phyloP scores from a whole-genome alignment of 2,113 vertebrate species.

The Marcusenius ussheri region DNA sequence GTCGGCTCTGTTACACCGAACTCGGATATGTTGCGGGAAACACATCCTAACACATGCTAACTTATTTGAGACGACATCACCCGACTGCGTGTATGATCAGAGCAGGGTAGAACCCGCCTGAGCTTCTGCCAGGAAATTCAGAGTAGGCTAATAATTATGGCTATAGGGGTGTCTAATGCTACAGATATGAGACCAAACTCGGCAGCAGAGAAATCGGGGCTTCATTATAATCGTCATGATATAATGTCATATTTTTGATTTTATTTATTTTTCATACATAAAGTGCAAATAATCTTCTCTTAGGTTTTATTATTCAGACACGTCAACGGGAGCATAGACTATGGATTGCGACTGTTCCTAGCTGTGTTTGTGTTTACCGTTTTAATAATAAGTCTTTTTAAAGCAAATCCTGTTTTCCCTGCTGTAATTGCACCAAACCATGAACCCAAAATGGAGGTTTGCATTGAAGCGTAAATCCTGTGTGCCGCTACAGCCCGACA shows the following conservation, averaged over 20 bases:
- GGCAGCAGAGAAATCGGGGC: neutral
- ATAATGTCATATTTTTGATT: neutral
- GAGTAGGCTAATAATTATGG: neutral
- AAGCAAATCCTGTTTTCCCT: neutral
- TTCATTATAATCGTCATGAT: neutral
- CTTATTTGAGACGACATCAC: neutral
- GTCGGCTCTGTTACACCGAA: neutral
- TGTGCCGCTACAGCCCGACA: slow-evolving; percentile 32
- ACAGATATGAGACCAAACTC: no score
- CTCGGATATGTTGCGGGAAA: neutral
- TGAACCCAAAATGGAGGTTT: neutral
- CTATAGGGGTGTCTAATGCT: neutral
- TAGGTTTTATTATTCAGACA: neutral
- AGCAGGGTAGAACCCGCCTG: neutral
- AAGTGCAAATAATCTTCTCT: neutral
- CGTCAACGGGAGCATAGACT: neutral
- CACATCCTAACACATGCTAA: neutral
- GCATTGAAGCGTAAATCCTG: neutral
- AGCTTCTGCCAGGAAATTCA: neutral
- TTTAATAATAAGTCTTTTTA: neutral
- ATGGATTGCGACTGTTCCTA: neutral
- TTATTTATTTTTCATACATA: neutral
- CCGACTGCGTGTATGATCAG: neutral
- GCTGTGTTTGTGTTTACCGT: neutral
- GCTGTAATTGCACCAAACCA: neutral